phyloP scores from a whole-genome alignment of 2,113 vertebrate genomes.

The Chaetorhynchus papuensis region DNA sequence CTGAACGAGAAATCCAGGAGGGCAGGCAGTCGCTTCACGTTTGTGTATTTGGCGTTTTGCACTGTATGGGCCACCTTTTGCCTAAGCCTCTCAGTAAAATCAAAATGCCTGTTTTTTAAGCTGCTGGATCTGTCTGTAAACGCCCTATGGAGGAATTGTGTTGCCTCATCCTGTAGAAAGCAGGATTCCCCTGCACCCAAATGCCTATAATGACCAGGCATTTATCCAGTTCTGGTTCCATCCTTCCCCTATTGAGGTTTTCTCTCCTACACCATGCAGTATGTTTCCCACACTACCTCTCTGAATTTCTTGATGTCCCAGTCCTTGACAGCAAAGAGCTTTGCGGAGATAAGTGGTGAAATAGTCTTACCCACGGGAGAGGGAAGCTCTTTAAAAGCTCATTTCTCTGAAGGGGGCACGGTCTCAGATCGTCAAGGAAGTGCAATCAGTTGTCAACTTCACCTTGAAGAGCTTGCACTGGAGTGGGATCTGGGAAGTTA shows the following conservation, averaged over 20 bases:
- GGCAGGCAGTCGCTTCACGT: neutral
- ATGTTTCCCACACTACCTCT: neutral
- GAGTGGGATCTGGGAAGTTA: neutral
- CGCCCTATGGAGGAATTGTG: accelerated
- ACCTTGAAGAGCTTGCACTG: neutral
- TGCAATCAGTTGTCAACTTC: neutral
- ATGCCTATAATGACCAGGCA: accelerated
- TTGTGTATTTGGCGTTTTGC: neutral
- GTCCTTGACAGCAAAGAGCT: neutral
- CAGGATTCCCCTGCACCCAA: neutral
- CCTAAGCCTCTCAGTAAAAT: neutral
- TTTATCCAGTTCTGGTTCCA: neutral
- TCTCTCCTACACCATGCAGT: neutral
- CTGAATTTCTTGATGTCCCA: neutral
- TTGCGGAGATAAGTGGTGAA: neutral
- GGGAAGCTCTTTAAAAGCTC: neutral
- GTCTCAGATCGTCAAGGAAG: neutral
- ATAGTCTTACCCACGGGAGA: neutral
- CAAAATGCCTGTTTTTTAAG: neutral
- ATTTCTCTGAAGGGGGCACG: neutral
- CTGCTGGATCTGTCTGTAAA: neutral
- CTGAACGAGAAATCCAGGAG: neutral
- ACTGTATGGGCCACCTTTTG: neutral
- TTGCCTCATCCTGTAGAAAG: neutral
- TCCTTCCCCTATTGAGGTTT: neutral